Percentiles rank a stretch among this genome's conserved stretches.
These are phyloP conservation scores for Falco biarmicus DNA, from an alignment of 2,797 vertebrate genomes.

Conservation along the genomic window DNA sequence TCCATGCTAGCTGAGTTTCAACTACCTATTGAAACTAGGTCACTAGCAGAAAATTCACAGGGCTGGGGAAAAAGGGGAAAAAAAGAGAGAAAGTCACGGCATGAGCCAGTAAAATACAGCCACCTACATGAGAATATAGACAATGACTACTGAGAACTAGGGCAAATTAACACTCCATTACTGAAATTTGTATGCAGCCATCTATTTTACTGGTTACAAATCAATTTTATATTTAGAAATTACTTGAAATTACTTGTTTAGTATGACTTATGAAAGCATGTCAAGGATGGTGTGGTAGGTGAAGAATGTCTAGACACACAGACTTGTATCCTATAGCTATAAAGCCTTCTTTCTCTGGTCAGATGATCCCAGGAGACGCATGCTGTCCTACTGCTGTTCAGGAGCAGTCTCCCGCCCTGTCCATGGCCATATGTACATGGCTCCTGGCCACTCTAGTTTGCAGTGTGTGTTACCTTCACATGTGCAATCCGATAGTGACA, in stretches of 20 bases:
- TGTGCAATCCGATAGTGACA: constrained; percentile 93
- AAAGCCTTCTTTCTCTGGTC: not conserved
- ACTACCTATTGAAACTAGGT: not conserved
- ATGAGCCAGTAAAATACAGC: not conserved
- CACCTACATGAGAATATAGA: not conserved
- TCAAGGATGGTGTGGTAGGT: not conserved
- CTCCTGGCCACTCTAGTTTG: not conserved
- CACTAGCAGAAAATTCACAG: not conserved
- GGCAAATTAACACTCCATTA: not conserved
- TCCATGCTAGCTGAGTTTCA: not conserved
- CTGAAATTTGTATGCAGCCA: not conserved
- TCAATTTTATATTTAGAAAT: not conserved
- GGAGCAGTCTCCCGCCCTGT: not conserved
- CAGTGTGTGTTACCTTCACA: constrained; percentile 76
- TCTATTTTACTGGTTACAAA: not conserved
- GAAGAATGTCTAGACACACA: not conserved
- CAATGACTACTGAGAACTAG: not conserved
- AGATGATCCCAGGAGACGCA: not conserved
- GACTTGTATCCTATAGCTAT: not conserved
- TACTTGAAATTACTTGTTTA: not conserved
- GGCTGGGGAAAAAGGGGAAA: not conserved
- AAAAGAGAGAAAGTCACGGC: not conserved
- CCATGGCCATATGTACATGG: fast-evolving
- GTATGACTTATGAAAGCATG: not conserved
- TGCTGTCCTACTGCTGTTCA: not conserved